Percentiles rank a stretch among this genome's conserved stretches.
Evolutionary conservation across 1,140 invertebrate species (phyloP).

Genomic region (Leguminivora glycinivorella): DNA sequence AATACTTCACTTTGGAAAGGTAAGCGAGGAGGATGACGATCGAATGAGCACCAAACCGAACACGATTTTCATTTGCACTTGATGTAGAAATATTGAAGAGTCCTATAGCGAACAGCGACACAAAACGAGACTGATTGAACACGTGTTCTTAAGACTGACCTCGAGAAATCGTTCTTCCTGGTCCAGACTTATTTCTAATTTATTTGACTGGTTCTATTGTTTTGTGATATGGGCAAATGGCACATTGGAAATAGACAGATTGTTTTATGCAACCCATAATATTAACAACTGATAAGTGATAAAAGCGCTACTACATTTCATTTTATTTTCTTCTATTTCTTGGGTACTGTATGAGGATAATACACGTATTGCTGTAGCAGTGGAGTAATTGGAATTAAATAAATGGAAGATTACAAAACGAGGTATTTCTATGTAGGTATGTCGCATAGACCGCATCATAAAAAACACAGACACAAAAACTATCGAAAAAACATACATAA

Average conservation of each 20-base stretch:
- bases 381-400: no score
- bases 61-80: slow-evolving; percentile 6
- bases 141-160: neutral
- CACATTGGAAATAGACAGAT: no score
- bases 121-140: slow-evolving; percentile 4
- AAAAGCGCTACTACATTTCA: no score
- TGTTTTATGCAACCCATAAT: no score
- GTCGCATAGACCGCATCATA: no score
- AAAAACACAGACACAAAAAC: neutral
- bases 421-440: no score
- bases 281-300: no score
- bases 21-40: slow-evolving; percentile 31
- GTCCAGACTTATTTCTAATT: neutral
- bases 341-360: no score
- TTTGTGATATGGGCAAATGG: neutral
- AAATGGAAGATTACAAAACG: no score
- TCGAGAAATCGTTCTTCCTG: neutral
- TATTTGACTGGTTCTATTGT: neutral
- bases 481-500: neutral
- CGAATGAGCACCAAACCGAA: neutral
- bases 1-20: slow-evolving; percentile 37
- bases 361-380: no score
- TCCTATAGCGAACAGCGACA: neutral
- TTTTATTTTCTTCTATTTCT: no score
- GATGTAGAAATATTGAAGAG: neutral